Evolutionary conservation across 1,140 invertebrate genomes (phyloP).

Genomic region (Cataglyphis hispanica): DNA sequence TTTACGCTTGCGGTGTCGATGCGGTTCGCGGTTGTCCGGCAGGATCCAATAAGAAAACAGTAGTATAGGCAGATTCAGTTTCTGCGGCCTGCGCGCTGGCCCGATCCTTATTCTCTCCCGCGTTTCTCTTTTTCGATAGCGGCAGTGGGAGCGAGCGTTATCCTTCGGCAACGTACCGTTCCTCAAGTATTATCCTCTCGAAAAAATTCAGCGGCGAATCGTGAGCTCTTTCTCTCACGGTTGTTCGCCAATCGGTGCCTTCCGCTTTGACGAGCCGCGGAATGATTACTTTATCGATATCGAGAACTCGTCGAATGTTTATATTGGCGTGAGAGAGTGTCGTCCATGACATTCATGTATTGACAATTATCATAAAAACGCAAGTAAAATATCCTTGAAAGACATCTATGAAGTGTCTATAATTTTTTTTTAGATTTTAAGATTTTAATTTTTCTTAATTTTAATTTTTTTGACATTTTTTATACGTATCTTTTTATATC

Average conservation of each 20-base stretch:
- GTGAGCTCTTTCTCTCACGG: conserved; percentile 66
- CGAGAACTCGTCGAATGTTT: conserved; percentile 19
- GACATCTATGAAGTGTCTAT: not conserved
- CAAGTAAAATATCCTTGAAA: not conserved
- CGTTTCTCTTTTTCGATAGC: conserved; percentile 52
- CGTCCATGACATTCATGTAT: conserved; percentile 20
- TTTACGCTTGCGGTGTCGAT: conserved; percentile 47
- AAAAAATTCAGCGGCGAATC: conserved; percentile 33
- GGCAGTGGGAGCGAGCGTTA: conserved; percentile 42
- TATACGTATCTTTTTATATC: not conserved
- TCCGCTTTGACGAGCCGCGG: conserved; percentile 49
- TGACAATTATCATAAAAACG: not conserved
- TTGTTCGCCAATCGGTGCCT: conserved; percentile 37
- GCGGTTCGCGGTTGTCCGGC: conserved; percentile 68
- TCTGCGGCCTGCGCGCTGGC: conserved; percentile 36
- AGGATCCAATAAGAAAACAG: conserved; percentile 54
- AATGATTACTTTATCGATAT: conserved; percentile 57
- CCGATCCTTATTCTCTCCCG: conserved; percentile 1
- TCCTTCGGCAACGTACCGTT: conserved; percentile 59
- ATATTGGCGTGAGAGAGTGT: conserved; percentile 17
- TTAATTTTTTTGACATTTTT: not conserved
- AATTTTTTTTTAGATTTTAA: too few relatives aligned
- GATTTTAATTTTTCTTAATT: too few relatives aligned
- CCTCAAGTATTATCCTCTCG: conserved; percentile 62
- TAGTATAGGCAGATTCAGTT: conserved; percentile 73